Percentiles rank a stretch among this genome's conserved stretches.
These are phyloP conservation scores for Diarsia brunnea DNA, from an alignment of 2,888 invertebrate genomes.

Conservation along the genomic window DNA sequence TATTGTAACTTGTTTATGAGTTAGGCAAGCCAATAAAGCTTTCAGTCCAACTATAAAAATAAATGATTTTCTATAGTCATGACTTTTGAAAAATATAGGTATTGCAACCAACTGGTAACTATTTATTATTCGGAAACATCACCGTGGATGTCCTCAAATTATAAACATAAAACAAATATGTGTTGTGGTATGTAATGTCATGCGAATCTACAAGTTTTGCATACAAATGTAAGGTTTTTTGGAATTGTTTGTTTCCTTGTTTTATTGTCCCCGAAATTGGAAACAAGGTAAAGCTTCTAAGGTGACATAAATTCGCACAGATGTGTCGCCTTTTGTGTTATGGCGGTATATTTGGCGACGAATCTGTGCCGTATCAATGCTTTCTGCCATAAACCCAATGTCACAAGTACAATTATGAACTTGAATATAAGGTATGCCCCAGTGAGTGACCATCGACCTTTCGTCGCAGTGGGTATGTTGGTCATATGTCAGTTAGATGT, in stretches of 20 bases:
- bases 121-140: constrained; percentile 19
- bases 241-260: constrained; percentile 48
- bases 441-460: constrained; percentile 57
- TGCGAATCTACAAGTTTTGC: constrained; percentile 26
- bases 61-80: constrained; percentile 7
- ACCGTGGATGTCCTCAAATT: constrained; percentile 21
- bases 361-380: not conserved
- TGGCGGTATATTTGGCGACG: not conserved
- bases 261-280: constrained; percentile 47
- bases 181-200: constrained; percentile 31
- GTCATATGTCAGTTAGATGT: constrained; percentile 38
- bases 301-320: constrained; percentile 32
- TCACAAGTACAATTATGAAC: constrained; percentile 40
- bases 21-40: constrained; percentile 1
- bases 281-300: constrained; percentile 55
- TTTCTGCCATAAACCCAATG: constrained; percentile 28
- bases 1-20: constrained; percentile 5
- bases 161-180: constrained; percentile 24
- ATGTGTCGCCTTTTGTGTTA: constrained; percentile 44
- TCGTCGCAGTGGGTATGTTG: constrained; percentile 15
- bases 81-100: constrained; percentile 14
- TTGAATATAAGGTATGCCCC: constrained; percentile 39
- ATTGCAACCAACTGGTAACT: constrained; percentile 4
- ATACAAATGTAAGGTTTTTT: constrained; percentile 45
- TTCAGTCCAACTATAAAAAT: constrained; percentile 12